A percentile compares a stretch with the other conserved stretches of the same genome.
Conservation (phyloP, 2,113 vertebrate species). For the Pelvicachromis taeniatus region DNA sequence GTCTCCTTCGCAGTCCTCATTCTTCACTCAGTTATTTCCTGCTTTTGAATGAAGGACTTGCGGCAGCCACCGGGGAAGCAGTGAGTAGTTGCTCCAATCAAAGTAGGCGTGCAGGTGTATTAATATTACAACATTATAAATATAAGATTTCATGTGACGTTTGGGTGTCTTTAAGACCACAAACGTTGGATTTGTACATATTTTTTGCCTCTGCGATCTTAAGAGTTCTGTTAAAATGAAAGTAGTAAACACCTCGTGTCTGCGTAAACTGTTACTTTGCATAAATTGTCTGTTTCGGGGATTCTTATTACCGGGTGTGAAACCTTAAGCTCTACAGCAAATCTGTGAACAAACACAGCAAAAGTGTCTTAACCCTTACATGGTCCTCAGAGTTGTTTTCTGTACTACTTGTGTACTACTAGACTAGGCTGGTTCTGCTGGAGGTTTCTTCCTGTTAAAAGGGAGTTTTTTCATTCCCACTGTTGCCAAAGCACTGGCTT, state of each 20-base stretch:
- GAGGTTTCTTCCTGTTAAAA: not conserved
- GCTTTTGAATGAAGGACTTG: not conserved
- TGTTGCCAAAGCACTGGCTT: not conserved
- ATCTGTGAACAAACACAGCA: not conserved
- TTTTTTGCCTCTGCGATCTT: not conserved
- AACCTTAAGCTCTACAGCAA: not conserved
- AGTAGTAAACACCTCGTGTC: not conserved
- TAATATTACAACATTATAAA: not conserved
- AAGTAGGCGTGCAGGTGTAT: not conserved
- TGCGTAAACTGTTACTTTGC: not conserved
- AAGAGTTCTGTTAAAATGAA: not conserved
- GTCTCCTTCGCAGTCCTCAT: not conserved
- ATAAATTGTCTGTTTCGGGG: not conserved
- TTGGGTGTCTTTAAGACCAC: not conserved
- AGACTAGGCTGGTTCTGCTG: not conserved
- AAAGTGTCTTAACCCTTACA: not conserved
- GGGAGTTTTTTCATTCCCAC: not conserved
- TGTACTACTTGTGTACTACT: not conserved
- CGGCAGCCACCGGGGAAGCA: not conserved
- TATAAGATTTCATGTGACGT: not conserved
- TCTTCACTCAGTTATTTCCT: not conserved
- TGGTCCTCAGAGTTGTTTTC: not conserved
- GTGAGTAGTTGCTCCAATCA: slow-evolving; percentile 33
- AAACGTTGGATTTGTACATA: not conserved
- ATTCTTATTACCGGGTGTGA: not conserved